phyloP scores from a whole-genome alignment of 2,113 vertebrate genomes.

The Sapayoa aenigma region DNA sequence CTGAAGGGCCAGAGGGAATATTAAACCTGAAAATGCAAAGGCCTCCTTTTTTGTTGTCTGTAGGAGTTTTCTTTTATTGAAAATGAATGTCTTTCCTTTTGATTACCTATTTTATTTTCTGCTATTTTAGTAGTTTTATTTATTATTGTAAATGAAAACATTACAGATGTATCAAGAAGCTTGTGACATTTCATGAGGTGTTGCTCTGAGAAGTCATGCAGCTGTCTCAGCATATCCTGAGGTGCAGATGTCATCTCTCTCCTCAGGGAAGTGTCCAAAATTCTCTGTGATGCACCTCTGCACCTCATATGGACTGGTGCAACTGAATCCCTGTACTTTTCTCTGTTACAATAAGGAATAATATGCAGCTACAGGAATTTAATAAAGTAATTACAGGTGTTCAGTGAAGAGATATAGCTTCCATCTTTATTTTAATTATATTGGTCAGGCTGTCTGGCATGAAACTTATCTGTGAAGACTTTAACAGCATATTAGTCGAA shows the following conservation, averaged over 20 bases:
- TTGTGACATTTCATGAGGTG: background rate
- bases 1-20: background rate
- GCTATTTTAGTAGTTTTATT: background rate
- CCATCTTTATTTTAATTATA: background rate
- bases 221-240: background rate
- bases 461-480: background rate
- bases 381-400: background rate
- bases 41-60: background rate
- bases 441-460: background rate
- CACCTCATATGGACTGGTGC: background rate
- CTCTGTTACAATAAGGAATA: background rate
- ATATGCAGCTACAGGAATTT: background rate
- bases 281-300: background rate
- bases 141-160: background rate
- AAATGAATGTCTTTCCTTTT: background rate
- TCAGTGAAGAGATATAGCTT: background rate
- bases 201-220: background rate
- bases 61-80: background rate
- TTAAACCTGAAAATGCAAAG: background rate
- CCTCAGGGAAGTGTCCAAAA: background rate
- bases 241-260: background rate
- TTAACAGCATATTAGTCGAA: background rate
- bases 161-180: background rate
- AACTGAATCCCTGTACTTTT: background rate
- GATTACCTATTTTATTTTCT: background rate